Conservation (phyloP, 2,797 vertebrate species). For the Galagoides demidoff region DNA sequence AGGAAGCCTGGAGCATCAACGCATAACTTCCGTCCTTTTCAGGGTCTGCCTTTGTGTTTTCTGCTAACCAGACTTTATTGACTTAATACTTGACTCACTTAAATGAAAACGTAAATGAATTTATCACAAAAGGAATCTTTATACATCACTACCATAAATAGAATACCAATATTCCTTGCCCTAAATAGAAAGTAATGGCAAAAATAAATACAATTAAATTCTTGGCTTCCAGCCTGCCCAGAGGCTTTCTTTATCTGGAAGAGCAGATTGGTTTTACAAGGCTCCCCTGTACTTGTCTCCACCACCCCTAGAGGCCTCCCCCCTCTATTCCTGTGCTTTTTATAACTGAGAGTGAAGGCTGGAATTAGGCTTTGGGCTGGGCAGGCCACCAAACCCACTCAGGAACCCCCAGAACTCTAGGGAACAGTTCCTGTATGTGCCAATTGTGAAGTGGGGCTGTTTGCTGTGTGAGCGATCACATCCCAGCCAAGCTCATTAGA, state of each 20-base stretch:
- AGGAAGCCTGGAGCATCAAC: accelerated
- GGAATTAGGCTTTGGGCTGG: neutral
- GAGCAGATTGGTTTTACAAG: constrained; percentile 52
- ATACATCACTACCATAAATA: constrained; percentile 28
- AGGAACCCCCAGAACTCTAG: neutral
- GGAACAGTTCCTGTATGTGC: accelerated
- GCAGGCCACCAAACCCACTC: neutral
- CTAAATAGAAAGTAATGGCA: constrained; percentile 55
- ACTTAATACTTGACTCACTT: constrained; percentile 52
- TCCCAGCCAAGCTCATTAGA: neutral
- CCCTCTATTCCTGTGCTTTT: neutral
- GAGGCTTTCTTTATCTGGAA: constrained; percentile 15
- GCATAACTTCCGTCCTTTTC: neutral
- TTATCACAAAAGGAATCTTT: constrained; percentile 65
- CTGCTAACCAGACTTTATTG: constrained; percentile 23
- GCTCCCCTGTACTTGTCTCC: neutral
- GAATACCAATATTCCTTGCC: constrained; percentile 53
- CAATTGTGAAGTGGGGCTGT: neutral
- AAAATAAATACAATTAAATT: constrained; percentile 68
- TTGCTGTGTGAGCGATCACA: neutral
- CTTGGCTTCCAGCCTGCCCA: constrained; percentile 43
- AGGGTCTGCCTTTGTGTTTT: neutral
- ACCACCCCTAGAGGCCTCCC: neutral
- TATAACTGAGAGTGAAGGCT: neutral
- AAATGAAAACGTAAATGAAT: constrained; percentile 43